Base-by-base conservation (phyloP, 2,888 invertebrate species). In the Athripsodes cinereus region DNA sequence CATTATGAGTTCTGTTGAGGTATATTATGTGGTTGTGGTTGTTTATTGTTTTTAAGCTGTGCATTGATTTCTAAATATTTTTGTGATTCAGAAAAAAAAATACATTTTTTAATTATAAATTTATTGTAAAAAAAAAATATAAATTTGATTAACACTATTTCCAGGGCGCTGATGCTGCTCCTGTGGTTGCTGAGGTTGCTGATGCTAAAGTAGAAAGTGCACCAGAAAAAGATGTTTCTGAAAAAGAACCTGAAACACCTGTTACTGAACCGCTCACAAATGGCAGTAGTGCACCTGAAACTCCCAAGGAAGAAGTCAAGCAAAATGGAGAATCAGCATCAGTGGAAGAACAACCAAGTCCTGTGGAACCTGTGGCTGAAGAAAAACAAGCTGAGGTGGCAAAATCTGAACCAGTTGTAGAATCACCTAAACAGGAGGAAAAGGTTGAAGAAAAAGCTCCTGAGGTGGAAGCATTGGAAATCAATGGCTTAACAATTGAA, bases 181-280 rank as follows among this genome's bases (percentile, higher is more conserved):
- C 55, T 16, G 40, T 52, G 18, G 52, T 44, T 26, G 59, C 26
- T 3, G 59, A 49, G 11, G 56, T 47, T 19, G 53, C 50, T n/a
- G 56, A 44, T 18, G 21, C 21, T 5, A 52, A 53, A 58, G 66
- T 57, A 64, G 68, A 60, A 62, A 57, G 49, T 69, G 75, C 71
- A 68, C 64, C 71, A 26, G 69, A 69, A 52, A 60, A 59, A 40
- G 74, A 73, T 62, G 73, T 74, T 67, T 69, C 65, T 22, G 76
- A 74, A 61, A 75, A 76, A 65, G 73, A 75, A 1, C 76, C 77
- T 2, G 78, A 78, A 62, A 78, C 80, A 5, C 80, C 81, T 52
- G 74, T 76, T 21, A 77, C 78, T 35, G 75, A 78, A 69, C 75
- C 75, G 22, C 71, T 79, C 53, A 74, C 76, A 56, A 77, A 78